phyloP scores from a whole-genome alignment of 2,797 vertebrate species.

The Limosa lapponica region DNA sequence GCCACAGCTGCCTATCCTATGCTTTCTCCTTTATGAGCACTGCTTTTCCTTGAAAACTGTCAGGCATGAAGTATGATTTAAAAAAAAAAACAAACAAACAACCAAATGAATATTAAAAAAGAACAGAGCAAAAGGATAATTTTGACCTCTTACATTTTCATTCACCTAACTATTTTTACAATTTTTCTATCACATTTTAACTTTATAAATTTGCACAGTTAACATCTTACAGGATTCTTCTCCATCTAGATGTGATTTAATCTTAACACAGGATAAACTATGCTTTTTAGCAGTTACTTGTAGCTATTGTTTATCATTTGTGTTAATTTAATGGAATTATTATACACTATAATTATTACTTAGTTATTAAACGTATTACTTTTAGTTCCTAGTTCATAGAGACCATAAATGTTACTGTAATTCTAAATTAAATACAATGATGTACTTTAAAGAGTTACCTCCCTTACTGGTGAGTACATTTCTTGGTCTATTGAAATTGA shows the following conservation, averaged over 20 bases:
- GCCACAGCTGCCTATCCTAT: not conserved
- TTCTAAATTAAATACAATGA: not conserved
- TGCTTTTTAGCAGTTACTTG: not conserved
- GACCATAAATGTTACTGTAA: not conserved
- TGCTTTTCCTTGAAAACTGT: not conserved
- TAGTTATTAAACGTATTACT: not conserved
- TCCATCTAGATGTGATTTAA: not conserved
- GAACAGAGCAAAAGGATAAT: not conserved
- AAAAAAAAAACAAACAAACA: not conserved
- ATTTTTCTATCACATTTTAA: not conserved
- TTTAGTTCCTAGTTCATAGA: not conserved
- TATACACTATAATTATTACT: not conserved
- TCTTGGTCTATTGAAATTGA: not conserved
- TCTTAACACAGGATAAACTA: not conserved
- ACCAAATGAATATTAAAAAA: not conserved
- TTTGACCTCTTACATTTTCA: not conserved
- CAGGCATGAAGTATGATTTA: not conserved
- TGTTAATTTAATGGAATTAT: not conserved
- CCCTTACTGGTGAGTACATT: not conserved
- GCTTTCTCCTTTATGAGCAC: not conserved
- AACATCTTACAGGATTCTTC: not conserved
- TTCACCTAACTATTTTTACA: not conserved
- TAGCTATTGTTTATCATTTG: not conserved
- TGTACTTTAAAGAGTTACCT: not conserved
- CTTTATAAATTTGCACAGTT: not conserved